A percentile compares a stretch with the other conserved stretches of the same genome.
Evolutionary conservation across 2,888 invertebrate genomes (phyloP).

Genomic region (Drosophila kuntzei): DNA sequence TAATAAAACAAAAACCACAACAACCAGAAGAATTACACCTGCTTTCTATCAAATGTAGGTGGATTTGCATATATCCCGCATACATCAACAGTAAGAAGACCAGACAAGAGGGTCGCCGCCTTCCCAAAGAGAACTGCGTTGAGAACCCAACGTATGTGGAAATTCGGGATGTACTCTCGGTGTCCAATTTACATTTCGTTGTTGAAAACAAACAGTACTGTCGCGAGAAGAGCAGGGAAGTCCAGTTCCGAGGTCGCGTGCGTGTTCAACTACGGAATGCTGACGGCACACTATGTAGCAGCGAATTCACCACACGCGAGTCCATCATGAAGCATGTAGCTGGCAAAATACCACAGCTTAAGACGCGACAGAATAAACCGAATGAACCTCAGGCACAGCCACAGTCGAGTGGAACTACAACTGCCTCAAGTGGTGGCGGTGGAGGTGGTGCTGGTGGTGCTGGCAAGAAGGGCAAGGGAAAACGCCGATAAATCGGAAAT

Average conservation of each 20-base stretch:
- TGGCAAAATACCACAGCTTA: constrained; percentile 95
- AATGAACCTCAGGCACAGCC: constrained; percentile 65
- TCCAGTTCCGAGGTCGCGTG: constrained; percentile 93
- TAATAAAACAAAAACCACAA: constrained; percentile 71
- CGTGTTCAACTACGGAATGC: constrained; percentile 96
- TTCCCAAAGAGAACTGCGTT: constrained; percentile 94
- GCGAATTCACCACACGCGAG: constrained; percentile 91
- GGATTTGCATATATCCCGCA: constrained; percentile 98
- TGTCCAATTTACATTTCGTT: constrained; percentile 93
- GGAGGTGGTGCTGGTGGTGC: constrained; percentile 75
- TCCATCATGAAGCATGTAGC: constrained; percentile 92
- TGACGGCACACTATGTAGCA: constrained; percentile 91
- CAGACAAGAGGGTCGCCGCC: constrained; percentile 93
- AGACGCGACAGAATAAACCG: constrained; percentile 88
- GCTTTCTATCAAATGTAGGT: constrained; percentile 86
- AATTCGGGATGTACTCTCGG: constrained; percentile 95
- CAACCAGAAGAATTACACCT: constrained; percentile 20
- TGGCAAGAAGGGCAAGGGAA: constrained; percentile 85
- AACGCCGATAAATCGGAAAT: constrained; percentile 66
- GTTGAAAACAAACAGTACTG: constrained; percentile 97
- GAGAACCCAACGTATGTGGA: constrained; percentile 98
- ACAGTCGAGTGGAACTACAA: constrained; percentile 46
- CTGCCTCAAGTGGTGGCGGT: constrained; percentile 66
- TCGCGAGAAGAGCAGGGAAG: constrained; percentile 96
- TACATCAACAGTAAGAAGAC: constrained; percentile 98